A percentile compares a stretch with the other conserved stretches of the same genome.
These are phyloP conservation scores for Petrocephalus zakoni DNA, from an alignment of 2,113 vertebrate genomes.

Conservation along the genomic window DNA sequence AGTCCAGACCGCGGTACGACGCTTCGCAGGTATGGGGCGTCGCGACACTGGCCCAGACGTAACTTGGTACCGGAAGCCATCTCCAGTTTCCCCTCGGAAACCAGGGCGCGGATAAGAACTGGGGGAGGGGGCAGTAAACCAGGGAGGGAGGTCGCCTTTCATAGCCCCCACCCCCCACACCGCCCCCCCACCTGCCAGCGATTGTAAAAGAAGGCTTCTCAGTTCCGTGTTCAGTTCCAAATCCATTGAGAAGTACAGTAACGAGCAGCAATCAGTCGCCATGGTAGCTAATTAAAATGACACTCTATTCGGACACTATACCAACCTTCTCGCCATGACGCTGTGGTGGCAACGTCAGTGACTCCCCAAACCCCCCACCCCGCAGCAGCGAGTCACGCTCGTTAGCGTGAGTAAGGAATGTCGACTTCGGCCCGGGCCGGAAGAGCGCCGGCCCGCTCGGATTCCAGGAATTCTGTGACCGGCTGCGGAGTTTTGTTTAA, in stretches of 20 bases:
- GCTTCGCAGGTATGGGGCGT: background rate
- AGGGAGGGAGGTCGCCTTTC: background rate
- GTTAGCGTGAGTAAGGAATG: background rate
- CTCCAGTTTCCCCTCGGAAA: background rate
- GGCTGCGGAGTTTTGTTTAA: background rate
- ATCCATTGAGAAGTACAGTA: background rate
- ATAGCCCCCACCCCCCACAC: background rate
- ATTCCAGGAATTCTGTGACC: background rate
- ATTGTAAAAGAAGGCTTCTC: background rate
- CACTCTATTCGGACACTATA: background rate
- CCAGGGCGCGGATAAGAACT: background rate
- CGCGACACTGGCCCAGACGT: background rate
- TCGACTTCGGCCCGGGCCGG: background rate
- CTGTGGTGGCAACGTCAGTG: background rate
- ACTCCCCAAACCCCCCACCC: background rate
- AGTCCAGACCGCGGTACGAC: background rate
- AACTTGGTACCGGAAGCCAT: background rate
- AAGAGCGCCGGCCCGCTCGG: background rate
- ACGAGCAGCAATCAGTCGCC: background rate
- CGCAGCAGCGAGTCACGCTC: too few relatives aligned
- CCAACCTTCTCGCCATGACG: background rate
- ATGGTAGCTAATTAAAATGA: background rate
- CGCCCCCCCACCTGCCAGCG: background rate
- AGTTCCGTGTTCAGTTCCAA: background rate
- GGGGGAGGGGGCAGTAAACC: background rate